These are phyloP conservation scores for Gobius niger DNA, from an alignment of 2,113 vertebrate genomes.

Conservation along the genomic window DNA sequence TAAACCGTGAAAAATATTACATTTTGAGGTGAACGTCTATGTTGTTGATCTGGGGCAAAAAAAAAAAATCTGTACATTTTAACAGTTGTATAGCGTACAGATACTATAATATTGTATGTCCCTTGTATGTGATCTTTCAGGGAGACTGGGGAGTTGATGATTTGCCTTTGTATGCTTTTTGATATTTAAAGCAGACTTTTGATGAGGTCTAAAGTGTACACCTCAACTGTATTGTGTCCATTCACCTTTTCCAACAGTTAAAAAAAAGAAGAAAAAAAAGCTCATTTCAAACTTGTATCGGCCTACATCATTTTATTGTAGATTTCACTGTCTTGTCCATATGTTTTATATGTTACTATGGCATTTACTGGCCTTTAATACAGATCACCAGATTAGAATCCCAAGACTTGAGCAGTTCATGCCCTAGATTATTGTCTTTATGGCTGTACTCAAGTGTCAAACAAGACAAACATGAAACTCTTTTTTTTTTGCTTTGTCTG, in stretches of 20 bases:
- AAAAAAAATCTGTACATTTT: constrained; percentile 8
- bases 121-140: constrained; percentile 56
- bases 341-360: too few species aligned
- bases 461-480: background rate
- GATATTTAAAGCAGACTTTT: constrained; percentile 54
- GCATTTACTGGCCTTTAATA: too few species aligned
- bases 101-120: constrained; percentile 43
- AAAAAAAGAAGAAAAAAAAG: constrained; percentile 23
- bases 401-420: too few species aligned
- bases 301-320: background rate
- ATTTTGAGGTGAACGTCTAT: constrained; percentile 29
- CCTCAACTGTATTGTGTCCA: constrained; percentile 51
- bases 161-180: constrained; percentile 68
- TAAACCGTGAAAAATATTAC: background rate
- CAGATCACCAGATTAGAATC: too few species aligned
- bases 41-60: constrained; percentile 17
- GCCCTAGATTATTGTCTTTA: too few species aligned
- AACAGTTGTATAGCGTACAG: constrained; percentile 17
- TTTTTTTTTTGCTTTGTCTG: constrained; percentile 28
- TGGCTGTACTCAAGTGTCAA: too few species aligned
- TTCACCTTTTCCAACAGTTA: constrained; percentile 44
- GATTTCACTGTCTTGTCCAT: background rate
- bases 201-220: constrained; percentile 23
- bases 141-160: constrained; percentile 43
- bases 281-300: background rate